These are phyloP conservation scores for Chaunax sp. DNA, from an alignment of 2,797 vertebrate genomes.

Conservation along the genomic window DNA sequence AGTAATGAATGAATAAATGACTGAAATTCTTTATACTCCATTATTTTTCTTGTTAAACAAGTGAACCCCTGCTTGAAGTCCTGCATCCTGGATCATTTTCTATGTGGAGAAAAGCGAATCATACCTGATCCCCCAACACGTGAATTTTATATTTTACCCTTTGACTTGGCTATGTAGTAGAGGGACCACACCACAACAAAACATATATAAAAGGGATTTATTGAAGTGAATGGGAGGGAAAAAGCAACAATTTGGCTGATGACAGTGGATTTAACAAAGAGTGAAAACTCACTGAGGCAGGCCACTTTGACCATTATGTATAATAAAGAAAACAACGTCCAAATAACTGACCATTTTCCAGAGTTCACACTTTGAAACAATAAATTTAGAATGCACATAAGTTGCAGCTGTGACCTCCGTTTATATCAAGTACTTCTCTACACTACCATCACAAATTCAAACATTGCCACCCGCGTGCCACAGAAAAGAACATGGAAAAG, in stretches of 20 bases:
- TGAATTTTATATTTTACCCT: conserved; percentile 3
- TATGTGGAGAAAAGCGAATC: not conserved
- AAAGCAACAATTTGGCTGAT: conserved; percentile 87
- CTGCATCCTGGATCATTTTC: not conserved
- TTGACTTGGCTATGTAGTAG: conserved; percentile 3
- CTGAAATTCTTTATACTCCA: too few species aligned
- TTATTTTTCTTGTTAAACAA: too few species aligned
- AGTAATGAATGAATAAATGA: too few species aligned
- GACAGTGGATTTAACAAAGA: conserved; percentile 80
- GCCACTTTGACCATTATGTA: conserved; percentile 83
- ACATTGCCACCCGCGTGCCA: conserved; percentile 69
- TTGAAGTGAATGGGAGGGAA: conserved; percentile 92
- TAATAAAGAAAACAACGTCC: conserved; percentile 81
- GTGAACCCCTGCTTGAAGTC: too few species aligned
- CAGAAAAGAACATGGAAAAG: conserved; percentile 57
- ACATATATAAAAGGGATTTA: conserved; percentile 92
- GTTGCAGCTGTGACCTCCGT: conserved; percentile 59
- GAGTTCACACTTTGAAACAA: conserved; percentile 71
- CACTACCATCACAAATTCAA: conserved; percentile 70
- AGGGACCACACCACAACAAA: conserved; percentile 84
- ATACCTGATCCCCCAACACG: not conserved
- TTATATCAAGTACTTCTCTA: conserved; percentile 63
- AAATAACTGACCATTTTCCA: conserved; percentile 78
- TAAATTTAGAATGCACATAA: conserved; percentile 65
- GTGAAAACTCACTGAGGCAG: conserved; percentile 84